These are phyloP conservation scores for Amphilophus citrinellus DNA, from an alignment of 2,113 vertebrate species.

Conservation along the genomic window DNA sequence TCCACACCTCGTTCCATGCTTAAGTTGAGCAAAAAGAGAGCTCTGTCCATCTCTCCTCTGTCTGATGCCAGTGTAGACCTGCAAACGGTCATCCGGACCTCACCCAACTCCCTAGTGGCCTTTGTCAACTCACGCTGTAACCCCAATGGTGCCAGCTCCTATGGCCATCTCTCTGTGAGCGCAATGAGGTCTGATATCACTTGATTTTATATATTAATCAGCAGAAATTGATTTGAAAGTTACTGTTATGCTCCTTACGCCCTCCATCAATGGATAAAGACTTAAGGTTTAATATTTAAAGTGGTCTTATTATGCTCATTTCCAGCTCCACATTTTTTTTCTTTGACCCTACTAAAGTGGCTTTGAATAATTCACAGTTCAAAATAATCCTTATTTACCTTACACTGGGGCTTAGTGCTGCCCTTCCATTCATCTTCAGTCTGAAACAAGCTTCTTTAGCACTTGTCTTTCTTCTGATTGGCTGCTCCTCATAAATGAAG, in stretches of 20 bases:
- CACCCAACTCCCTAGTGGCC: slow-evolving; percentile 95
- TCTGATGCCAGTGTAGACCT: slow-evolving; percentile 96
- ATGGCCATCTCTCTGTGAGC: slow-evolving; percentile 95
- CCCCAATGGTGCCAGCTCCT: slow-evolving; percentile 87
- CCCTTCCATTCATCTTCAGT: no score
- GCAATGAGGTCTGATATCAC: slow-evolving; percentile 88
- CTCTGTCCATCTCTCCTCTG: slow-evolving; percentile 94
- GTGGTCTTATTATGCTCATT: not conserved
- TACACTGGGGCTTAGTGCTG: no score
- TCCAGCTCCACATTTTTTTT: not conserved
- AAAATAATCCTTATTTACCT: no score
- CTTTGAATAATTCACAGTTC: no score
- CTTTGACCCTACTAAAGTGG: no score
- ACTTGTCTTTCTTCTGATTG: no score
- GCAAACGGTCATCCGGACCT: slow-evolving; percentile 96
- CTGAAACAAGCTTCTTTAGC: no score
- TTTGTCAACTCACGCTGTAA: slow-evolving; percentile 95
- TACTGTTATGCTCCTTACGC: accelerated
- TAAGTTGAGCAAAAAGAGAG: slow-evolving; percentile 95
- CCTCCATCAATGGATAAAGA: not conserved
- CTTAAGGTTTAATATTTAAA: not conserved
- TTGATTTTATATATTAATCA: not conserved
- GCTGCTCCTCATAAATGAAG: no score
- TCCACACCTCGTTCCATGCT: slow-evolving; percentile 89
- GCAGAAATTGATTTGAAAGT: not conserved